These are phyloP conservation scores for Orthosia cruda DNA, from an alignment of 2,888 invertebrate species.

Conservation along the genomic window DNA sequence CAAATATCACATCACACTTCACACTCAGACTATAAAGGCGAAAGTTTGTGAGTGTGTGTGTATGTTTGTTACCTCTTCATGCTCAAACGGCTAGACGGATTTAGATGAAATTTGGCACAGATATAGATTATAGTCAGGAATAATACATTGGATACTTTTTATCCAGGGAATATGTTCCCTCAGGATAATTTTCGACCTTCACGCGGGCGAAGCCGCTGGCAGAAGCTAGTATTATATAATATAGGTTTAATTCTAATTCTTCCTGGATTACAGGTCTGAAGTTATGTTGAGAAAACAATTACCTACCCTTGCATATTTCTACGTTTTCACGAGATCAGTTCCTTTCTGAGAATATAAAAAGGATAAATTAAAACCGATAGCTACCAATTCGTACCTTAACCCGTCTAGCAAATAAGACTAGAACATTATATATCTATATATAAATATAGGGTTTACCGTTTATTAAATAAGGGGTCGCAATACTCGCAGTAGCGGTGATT, in stretches of 20 bases:
- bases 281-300: neutral
- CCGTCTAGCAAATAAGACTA: conserved; percentile 19
- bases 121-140: too few relatives aligned
- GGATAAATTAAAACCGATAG: neutral
- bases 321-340: neutral
- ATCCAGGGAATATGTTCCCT: too few relatives aligned
- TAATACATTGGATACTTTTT: too few relatives aligned
- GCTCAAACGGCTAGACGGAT: too few relatives aligned
- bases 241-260: neutral
- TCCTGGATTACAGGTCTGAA: neutral
- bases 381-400: conserved; percentile 1
- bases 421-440: conserved; percentile 35
- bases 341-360: neutral
- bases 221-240: too few relatives aligned
- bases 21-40: too few relatives aligned
- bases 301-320: neutral
- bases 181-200: too few relatives aligned
- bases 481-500: conserved; percentile 62
- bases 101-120: too few relatives aligned
- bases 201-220: too few relatives aligned
- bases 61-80: too few relatives aligned
- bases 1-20: too few relatives aligned
- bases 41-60: too few relatives aligned
- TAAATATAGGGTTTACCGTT: conserved; percentile 50
- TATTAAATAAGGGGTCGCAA: conserved; percentile 64